A percentile compares a stretch with the other conserved stretches of the same genome.
phyloP scores from a whole-genome alignment of 2,113 vertebrate species.

The Pomatorhinus ruficollis region DNA sequence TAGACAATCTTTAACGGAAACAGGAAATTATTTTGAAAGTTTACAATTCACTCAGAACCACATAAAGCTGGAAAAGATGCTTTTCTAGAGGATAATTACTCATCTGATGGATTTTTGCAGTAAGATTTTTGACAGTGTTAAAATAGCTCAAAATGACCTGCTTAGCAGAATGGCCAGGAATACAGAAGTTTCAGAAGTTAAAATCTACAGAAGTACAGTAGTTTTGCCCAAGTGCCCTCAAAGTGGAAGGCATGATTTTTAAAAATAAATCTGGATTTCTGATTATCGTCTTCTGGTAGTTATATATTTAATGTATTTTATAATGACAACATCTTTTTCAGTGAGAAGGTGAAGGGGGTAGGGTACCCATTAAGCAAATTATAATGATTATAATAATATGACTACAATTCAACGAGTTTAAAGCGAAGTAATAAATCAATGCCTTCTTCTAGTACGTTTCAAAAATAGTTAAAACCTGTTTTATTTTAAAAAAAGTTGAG shows the following conservation, averaged over 20 bases:
- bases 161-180: neutral
- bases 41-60: neutral
- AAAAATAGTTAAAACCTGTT: neutral
- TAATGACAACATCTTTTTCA: neutral
- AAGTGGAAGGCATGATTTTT: neutral
- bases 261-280: neutral
- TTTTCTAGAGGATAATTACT: neutral
- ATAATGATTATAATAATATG: neutral
- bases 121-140: neutral
- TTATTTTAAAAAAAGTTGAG: neutral
- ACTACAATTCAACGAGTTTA: neutral
- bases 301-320: neutral
- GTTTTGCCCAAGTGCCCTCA: neutral
- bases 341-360: accelerated
- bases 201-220: neutral
- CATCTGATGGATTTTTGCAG: neutral
- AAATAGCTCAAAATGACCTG: neutral
- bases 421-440: neutral
- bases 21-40: neutral
- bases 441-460: neutral
- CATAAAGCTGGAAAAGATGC: neutral
- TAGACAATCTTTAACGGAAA: neutral
- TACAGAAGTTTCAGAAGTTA: neutral
- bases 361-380: neutral
- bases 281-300: neutral